Percentiles rank a stretch among this genome's conserved stretches.
Evolutionary conservation across 2,888 invertebrate species (phyloP).

Genomic region (Siphonodentalium dalli): DNA sequence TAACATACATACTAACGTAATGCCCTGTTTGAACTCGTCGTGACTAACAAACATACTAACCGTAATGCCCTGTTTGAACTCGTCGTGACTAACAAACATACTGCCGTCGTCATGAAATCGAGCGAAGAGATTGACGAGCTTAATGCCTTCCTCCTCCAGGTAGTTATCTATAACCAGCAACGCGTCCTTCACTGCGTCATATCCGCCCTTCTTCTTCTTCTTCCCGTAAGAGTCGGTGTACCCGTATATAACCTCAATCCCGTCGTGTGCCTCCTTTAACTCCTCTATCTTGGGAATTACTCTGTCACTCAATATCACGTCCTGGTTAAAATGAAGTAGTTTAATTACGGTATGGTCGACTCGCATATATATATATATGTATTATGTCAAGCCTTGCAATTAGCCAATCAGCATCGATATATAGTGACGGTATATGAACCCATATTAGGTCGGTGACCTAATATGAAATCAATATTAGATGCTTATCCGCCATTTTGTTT

Average conservation of each 20-base stretch:
- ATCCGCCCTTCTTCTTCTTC: slow-evolving; percentile 39
- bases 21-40: too few species aligned
- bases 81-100: slow-evolving; percentile 56
- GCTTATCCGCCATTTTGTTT: too few species aligned
- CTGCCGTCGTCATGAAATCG: slow-evolving; percentile 60
- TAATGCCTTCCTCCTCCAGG: slow-evolving; percentile 47
- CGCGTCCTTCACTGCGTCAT: slow-evolving; percentile 57
- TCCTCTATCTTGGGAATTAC: slow-evolving; percentile 35
- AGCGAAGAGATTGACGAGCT: slow-evolving; percentile 57
- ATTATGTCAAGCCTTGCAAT: too few species aligned
- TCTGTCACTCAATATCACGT: slow-evolving; percentile 39
- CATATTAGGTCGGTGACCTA: too few species aligned
- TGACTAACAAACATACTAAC: slow-evolving; percentile 24
- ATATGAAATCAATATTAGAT: too few species aligned
- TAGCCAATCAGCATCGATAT: too few species aligned
- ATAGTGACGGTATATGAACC: too few species aligned
- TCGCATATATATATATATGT: too few species aligned
- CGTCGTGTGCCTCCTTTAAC: slow-evolving; percentile 39
- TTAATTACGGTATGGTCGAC: too few species aligned
- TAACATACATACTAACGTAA: slow-evolving; percentile 58
- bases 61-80: slow-evolving; percentile 53
- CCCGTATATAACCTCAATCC: slow-evolving; percentile 46
- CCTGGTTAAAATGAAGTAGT: slow-evolving; percentile 33
- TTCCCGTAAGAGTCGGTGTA: slow-evolving; percentile 60
- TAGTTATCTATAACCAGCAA: slow-evolving; percentile 52